Evolutionary conservation across 2,113 vertebrate genomes (phyloP), one percentile per base, ranked within the genome.

Genomic region (Catharus bicknelli): DNA sequence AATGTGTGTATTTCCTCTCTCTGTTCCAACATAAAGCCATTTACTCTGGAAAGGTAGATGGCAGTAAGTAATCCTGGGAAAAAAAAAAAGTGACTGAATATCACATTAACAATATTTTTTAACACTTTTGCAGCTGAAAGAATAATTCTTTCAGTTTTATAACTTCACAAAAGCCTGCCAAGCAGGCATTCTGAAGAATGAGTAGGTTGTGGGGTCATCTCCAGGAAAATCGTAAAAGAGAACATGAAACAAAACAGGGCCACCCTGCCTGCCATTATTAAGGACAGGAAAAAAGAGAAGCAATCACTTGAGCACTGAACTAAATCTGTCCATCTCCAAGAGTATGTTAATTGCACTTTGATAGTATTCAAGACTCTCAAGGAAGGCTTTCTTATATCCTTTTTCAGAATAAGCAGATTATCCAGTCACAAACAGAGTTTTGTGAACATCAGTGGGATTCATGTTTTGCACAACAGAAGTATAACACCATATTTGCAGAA

Each of bases 1-100:
- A 93, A 99, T 99, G 96, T 99, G 99, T 76, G 99, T 99, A 97
- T 99, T 99, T 92, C 99, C 99, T 21, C 98, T 98, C 97, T 99
- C 99, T 50, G 99, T 99, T 89, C 99, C 99, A 95, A 99, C 99
- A 38, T 99, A 99, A 83, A 99, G 98, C 99, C 99, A 99, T 98
- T 99, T 99, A 97, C 99, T 99, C 98, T 99, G 99, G 98, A 99
- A 99, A 88, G 99, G 99, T 85, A 99, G 98, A 97, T 99, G 99
- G 97, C 99, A 99, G 95, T 98, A 99, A 36, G 99, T 99, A 98
- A 99, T 99, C 98, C 99, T 99, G 97, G 40, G 89, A 93, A 90
- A 51, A 27, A 16, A 16, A 61, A 55, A 13, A 30, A 42, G 54
- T 13, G 14, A 92, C 29, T 62, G 23, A 78, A 57, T 63, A 70